These are phyloP conservation scores for Zenarchopterus dispar DNA, from an alignment of 2,797 vertebrate species.

Conservation along the genomic window DNA sequence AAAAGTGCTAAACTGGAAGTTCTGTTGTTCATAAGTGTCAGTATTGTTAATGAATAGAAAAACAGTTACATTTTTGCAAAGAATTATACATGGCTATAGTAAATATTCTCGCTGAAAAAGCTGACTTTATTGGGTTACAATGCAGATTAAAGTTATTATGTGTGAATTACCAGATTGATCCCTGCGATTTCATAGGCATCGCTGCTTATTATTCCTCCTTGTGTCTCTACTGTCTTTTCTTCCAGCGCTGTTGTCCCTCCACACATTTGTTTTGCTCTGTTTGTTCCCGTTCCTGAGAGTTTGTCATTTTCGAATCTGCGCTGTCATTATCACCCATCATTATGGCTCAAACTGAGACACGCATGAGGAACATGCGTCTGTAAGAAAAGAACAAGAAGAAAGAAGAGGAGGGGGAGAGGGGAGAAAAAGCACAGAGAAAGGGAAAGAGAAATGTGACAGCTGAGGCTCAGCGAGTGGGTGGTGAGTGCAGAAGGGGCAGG, in stretches of 20 bases:
- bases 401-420: not conserved
- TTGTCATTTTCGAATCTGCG: constrained; percentile 68
- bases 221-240: constrained; percentile 5
- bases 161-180: constrained; percentile 89
- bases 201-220: constrained; percentile 81
- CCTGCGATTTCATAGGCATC: constrained; percentile 82
- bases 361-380: constrained; percentile 64
- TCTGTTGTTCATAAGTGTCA: constrained; percentile 84
- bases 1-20: constrained; percentile 81
- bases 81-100: constrained; percentile 85
- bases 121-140: constrained; percentile 83
- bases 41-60: constrained; percentile 85
- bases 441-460: constrained; percentile 74
- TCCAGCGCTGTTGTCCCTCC: constrained; percentile 14
- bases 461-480: constrained; percentile 78
- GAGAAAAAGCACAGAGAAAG: constrained; percentile 41
- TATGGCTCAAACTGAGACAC: constrained; percentile 63
- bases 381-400: constrained; percentile 40
- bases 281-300: constrained; percentile 69
- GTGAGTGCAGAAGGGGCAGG: constrained; percentile 76
- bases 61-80: constrained; percentile 84
- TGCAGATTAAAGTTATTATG: constrained; percentile 87
- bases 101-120: constrained; percentile 84
- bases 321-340: constrained; percentile 73
- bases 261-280: constrained; percentile 53